These are phyloP conservation scores for Heliconius eleuchia DNA, from an alignment of 1,140 invertebrate species.

Conservation along the genomic window DNA sequence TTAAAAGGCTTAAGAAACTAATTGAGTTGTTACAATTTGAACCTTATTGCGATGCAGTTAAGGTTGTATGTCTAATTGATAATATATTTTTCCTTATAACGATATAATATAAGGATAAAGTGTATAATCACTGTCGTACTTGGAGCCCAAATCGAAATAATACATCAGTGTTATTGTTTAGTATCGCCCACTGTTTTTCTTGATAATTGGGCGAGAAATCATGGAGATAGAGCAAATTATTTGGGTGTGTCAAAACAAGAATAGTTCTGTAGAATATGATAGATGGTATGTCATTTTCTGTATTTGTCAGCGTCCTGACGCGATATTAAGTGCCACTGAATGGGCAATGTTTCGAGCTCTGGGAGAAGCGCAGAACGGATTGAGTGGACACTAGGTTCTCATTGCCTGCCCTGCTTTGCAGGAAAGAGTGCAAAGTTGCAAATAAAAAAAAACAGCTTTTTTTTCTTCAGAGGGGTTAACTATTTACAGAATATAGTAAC, in stretches of 20 bases:
- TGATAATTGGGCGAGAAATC: slow-evolving; percentile 70
- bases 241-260: slow-evolving; percentile 28
- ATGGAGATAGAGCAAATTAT: slow-evolving; percentile 45
- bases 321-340: too few species aligned
- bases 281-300: not conserved
- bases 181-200: slow-evolving; percentile 69
- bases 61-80: not conserved
- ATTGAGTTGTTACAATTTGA: not conserved
- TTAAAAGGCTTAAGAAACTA: not conserved
- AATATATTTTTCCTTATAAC: not conserved
- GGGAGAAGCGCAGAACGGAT: too few species aligned
- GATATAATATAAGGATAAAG: not conserved
- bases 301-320: not conserved
- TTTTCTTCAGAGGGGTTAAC: too few species aligned
- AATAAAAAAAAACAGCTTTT: too few species aligned
- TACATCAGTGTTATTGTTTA: slow-evolving; percentile 62
- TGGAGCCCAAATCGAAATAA: slow-evolving; percentile 58
- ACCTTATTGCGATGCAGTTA: not conserved
- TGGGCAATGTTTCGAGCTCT: too few species aligned
- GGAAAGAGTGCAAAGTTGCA: too few species aligned
- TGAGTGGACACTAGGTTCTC: too few species aligned
- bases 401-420: too few species aligned
- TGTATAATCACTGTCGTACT: slow-evolving; percentile 35
- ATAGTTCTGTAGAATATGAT: slow-evolving; percentile 16
- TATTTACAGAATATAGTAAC: not conserved